A percentile compares a stretch with the other conserved stretches of the same genome.
Conservation (phyloP, 2,113 vertebrate species). For the Rana temporaria region DNA sequence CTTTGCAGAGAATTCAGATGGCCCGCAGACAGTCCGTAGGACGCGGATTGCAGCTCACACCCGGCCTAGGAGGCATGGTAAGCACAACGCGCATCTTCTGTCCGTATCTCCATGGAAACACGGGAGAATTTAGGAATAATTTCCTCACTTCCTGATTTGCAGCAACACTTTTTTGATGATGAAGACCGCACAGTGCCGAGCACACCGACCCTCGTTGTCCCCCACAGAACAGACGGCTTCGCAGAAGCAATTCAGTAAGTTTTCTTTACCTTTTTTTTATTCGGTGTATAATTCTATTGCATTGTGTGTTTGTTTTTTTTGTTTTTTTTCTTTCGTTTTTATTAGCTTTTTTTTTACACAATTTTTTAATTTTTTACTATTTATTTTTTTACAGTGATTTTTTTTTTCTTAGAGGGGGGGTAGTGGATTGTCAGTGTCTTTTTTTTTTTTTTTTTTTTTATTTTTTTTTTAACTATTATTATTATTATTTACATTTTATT, state of each 20-base stretch:
- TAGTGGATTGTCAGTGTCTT: too few species aligned
- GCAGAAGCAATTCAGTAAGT: constrained; percentile 95
- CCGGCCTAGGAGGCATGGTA: constrained; percentile 84
- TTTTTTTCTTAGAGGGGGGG: too few species aligned
- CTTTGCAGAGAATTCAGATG: constrained; percentile 77
- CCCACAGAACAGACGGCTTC: constrained; percentile 90
- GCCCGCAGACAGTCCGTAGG: constrained; percentile 84
- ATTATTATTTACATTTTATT: too few species aligned
- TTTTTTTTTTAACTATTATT: too few species aligned
- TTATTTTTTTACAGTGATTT: too few species aligned
- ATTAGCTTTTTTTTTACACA: too few species aligned
- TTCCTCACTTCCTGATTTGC: constrained; percentile 57
- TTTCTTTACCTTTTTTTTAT: not conserved
- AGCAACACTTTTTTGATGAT: constrained; percentile 92
- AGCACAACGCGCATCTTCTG: constrained; percentile 60
- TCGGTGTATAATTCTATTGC: not conserved
- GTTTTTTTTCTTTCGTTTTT: too few species aligned
- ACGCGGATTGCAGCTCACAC: constrained; percentile 84
- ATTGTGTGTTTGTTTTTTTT: not conserved
- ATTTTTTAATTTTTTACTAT: too few species aligned
- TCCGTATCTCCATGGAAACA: constrained; percentile 13
- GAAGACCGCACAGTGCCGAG: constrained; percentile 96
- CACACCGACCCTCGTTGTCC: constrained; percentile 89
- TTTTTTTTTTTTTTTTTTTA: too few species aligned
- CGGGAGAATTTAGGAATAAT: not conserved